Base-by-base conservation (phyloP, 1,140 invertebrate genomes). In the Drosophila repletoides region DNA sequence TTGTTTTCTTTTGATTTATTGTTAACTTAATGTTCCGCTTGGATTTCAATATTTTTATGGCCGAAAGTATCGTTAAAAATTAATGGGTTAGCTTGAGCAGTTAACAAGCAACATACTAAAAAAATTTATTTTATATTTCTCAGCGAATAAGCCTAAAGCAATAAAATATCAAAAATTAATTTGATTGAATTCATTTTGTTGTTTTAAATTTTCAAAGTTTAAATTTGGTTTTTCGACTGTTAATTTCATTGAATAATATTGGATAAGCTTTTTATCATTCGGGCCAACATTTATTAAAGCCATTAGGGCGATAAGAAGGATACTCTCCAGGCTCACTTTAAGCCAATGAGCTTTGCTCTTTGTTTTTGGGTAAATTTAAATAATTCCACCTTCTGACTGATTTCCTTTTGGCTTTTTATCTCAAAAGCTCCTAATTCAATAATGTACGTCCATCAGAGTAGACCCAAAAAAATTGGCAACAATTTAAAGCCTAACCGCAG, bases 401-500 rank as follows among this genome's bases (percentile, higher is more conserved):
- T 9, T 19, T 21, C 17, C 12, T 10, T 28, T 41, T 41, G 6
- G 34, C 55, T 61, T 26, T 17, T 15, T 19, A 12, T 26, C 43
- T 15, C 49, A 60, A 65, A 52, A 52, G 72, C 21, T 36, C 58
- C 79, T 79, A 83, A 84, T 83, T 83, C 79, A 83, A 83, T 83
- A 74, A 83, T 60, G 28, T 28, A 73, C 67, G 55, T 28, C 34
- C n/a, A 15, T 22, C 15, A 24, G 58, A 21, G 26, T 5, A 12
- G 28, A 38, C 49, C 49, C 3, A 5, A 80, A 64, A 72, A 77
- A 60, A 84, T 66, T 74, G 79, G 48, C 70, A 84, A 74, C 79
- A 84, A 83, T 84, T 84, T 84, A 79, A 83, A 71, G 70, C 48
- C 46, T 48, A 74, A 83, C 77, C 77, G 66, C 77, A 84, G 70